Evolutionary conservation across 2,797 vertebrate species (phyloP), one percentile per base, ranked within the genome.

Genomic region (Parauchenoglanis ngamensis): DNA sequence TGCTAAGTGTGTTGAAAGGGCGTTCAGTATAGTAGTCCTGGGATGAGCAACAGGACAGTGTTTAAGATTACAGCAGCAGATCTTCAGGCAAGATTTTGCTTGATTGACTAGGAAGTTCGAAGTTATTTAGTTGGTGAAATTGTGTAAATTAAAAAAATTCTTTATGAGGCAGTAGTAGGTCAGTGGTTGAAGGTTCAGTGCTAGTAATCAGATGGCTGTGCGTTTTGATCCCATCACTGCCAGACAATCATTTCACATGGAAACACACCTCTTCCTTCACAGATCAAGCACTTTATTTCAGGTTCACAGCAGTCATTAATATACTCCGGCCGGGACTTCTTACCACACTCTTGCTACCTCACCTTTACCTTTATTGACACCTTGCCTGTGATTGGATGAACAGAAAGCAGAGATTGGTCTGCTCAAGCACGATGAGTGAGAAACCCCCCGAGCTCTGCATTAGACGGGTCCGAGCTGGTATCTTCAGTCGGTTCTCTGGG

Each of bases 401-500:
- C 49, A 44, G 57, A 85, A 84, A 84, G 65, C 85, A 59, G 84
- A 76, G 83, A 85, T 87, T 83, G 79, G 52, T 80, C 84, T 75
- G 76, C 59, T 81, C n/a, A 76, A 54, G 52, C 25, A 54, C 7
- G 5, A 72, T 4, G 7, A 17, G 23, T 81, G 75, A 49, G 56
- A 35, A 61, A 49, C 7, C 44, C 81, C 44, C 49, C 19, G 65
- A 54, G 46, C 63, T 67, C 85, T 95, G 96, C 97, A 95, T 97
- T 97, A 97, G 97, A 96, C 92, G 95, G 95, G 92, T 40, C 92
- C 23, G 89, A 90, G 94, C 93, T 95, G 98, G 98, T 98, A 98
- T 98, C 98, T 98, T 98, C 98, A 98, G 98, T 97, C 98, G 98
- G 98, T 96, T 97, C 96, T 96, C 96, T 97, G 97, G 96, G 96